A percentile compares a stretch with the other conserved stretches of the same genome.
Conservation (phyloP, 2,113 vertebrate genomes). For the Plotosus lineatus region DNA sequence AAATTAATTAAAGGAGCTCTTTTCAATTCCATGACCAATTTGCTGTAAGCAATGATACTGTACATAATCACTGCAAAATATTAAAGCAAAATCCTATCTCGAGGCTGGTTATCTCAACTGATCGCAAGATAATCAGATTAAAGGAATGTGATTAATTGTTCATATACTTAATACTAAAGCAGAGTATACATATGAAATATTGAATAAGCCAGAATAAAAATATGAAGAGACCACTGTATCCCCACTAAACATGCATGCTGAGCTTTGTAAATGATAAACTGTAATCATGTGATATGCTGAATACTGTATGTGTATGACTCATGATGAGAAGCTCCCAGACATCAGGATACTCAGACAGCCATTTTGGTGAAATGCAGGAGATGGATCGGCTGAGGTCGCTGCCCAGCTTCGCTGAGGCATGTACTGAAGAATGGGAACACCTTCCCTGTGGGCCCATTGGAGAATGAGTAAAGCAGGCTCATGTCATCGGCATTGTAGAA, state of each 20-base stretch:
- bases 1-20: no score
- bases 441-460: conserved; percentile 64
- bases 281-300: no score
- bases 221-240: neutral
- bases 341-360: conserved; percentile 27
- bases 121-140: neutral
- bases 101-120: neutral
- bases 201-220: neutral
- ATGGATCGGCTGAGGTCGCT: conserved; percentile 73
- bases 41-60: neutral
- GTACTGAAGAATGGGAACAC: conserved; percentile 85
- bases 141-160: neutral
- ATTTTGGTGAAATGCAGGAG: conserved; percentile 72
- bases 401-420: conserved; percentile 70
- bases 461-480: conserved; percentile 78
- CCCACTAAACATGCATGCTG: neutral
- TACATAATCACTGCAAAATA: conserved; percentile 5
- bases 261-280: neutral
- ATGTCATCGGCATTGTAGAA: conserved; percentile 80
- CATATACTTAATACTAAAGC: neutral
- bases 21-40: no score
- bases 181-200: neutral
- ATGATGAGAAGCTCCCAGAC: neutral
- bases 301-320: neutral
- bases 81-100: conserved; percentile 12